phyloP scores from a whole-genome alignment of 2,113 vertebrate species.

The Condylura cristata region DNA sequence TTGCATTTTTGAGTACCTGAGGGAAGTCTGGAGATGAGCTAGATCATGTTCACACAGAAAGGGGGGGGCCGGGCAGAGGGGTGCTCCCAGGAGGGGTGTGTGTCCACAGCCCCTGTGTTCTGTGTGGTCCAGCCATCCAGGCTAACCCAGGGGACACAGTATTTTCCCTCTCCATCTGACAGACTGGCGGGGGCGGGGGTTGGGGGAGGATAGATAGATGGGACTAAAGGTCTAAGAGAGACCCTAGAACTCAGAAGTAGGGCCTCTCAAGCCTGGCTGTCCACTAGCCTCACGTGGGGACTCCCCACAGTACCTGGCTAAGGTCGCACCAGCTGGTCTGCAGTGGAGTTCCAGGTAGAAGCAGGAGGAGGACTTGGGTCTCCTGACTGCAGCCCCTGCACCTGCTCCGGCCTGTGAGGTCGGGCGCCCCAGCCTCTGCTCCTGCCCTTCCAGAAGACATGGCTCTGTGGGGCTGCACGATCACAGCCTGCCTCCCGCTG shows the following conservation, averaged over 20 bases:
- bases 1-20: background rate
- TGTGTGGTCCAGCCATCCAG: accelerated
- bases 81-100: accelerated
- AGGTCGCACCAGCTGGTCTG: no score
- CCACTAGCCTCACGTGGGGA: background rate
- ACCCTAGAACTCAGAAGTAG: background rate
- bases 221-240: accelerated
- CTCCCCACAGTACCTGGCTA: background rate
- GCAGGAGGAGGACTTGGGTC: no score
- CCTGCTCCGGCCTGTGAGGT: background rate
- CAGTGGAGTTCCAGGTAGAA: background rate
- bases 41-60: background rate
- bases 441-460: background rate
- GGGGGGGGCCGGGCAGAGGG: background rate
- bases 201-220: no score
- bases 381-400: accelerated
- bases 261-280: background rate
- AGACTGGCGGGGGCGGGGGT: no score
- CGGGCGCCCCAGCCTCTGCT: background rate
- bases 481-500: background rate
- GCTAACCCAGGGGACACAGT: accelerated
- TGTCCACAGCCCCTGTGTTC: no score
- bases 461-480: background rate
- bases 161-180: background rate
- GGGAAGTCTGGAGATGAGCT: background rate